phyloP scores from a whole-genome alignment of 2,113 vertebrate species.

The Salminus brasiliensis region DNA sequence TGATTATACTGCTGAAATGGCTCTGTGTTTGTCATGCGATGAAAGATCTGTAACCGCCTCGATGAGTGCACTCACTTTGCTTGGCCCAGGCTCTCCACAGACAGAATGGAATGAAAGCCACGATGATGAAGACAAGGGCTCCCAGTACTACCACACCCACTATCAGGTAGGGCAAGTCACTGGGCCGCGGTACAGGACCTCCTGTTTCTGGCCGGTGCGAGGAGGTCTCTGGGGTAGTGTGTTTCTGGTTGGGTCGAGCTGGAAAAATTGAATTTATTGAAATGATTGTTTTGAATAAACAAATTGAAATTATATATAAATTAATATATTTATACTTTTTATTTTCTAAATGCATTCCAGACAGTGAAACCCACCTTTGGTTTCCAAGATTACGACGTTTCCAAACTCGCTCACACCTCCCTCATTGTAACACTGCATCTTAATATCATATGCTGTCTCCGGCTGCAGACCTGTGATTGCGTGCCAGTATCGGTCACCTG shows the following conservation, averaged over 20 bases:
- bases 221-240: conserved; percentile 70
- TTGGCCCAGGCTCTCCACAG: conserved; percentile 97
- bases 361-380: conserved; percentile 82
- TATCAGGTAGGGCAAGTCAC: conserved; percentile 92
- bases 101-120: conserved; percentile 95
- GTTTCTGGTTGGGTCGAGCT: conserved; percentile 80
- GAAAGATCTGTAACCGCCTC: too few species aligned
- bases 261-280: conserved; percentile 14
- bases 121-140: conserved; percentile 89
- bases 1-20: too few species aligned
- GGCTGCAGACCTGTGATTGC: conserved; percentile 95
- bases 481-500: conserved; percentile 93
- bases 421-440: conserved; percentile 98
- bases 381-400: conserved; percentile 97
- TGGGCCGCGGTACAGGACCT: conserved; percentile 84
- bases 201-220: background rate
- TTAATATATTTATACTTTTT: too few species aligned
- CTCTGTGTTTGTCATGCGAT: too few species aligned
- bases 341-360: background rate
- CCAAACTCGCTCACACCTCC: conserved; percentile 96
- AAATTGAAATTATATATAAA: background rate
- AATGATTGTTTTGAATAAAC: too few species aligned
- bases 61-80: conserved; percentile 90
- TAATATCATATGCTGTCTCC: conserved; percentile 96
- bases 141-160: conserved; percentile 90